Evolutionary conservation across 2,113 vertebrate genomes (phyloP).

Genomic region (Columba janthina): DNA sequence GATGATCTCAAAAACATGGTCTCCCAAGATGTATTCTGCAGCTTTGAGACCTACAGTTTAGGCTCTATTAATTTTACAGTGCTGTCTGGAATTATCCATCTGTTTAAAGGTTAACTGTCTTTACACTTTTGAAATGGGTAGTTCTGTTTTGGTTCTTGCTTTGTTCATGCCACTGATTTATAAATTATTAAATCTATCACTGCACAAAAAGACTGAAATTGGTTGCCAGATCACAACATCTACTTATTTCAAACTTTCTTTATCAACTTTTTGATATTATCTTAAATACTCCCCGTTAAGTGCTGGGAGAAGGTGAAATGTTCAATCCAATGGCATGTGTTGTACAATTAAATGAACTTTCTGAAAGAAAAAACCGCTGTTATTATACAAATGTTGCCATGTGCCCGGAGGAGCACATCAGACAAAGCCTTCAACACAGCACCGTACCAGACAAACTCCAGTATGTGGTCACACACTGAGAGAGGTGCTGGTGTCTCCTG

Average conservation of each 20-base stretch:
- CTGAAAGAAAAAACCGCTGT: background rate
- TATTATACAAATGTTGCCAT: background rate
- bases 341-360: background rate
- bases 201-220: constrained; percentile 44
- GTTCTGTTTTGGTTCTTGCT: constrained; percentile 82
- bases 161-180: constrained; percentile 74
- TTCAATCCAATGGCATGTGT: background rate
- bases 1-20: constrained; percentile 77
- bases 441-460: fast-evolving
- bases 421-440: background rate
- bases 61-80: constrained; percentile 87
- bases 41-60: constrained; percentile 76
- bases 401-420: background rate
- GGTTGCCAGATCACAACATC: constrained; percentile 21
- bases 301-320: background rate
- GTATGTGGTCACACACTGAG: background rate
- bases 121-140: constrained; percentile 80
- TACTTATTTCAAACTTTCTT: constrained; percentile 40
- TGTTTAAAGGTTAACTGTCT: constrained; percentile 93
- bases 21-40: constrained; percentile 77
- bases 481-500: background rate
- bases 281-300: background rate
- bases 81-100: constrained; percentile 88
- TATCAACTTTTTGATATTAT: constrained; percentile 6
- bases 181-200: constrained; percentile 72